Evolutionary conservation across 2,113 vertebrate genomes (phyloP).

Genomic region (Phylloscopus whistleri): DNA sequence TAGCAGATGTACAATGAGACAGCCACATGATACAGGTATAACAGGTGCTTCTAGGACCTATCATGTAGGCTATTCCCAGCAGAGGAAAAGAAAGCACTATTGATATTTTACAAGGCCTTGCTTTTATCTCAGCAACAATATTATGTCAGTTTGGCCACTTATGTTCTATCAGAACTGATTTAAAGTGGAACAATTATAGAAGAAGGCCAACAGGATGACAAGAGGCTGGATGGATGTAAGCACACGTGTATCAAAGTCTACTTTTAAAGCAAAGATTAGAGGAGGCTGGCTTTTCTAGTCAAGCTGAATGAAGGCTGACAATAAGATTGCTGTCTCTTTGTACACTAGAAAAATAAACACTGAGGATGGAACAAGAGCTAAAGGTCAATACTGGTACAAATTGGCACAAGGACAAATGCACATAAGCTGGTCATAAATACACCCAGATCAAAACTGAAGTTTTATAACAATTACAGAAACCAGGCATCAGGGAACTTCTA

Average conservation of each 20-base stretch:
- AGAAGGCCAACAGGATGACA: neutral
- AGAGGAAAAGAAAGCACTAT: neutral
- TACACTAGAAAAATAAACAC: conserved; percentile 10
- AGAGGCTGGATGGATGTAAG: neutral
- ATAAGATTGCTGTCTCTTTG: neutral
- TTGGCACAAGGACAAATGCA: neutral
- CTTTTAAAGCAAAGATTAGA: neutral
- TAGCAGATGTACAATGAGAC: neutral
- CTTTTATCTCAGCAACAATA: conserved; percentile 27
- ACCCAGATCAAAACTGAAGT: neutral
- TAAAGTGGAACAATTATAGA: neutral
- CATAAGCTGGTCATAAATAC: neutral
- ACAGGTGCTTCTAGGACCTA: neutral
- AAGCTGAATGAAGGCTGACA: conserved; percentile 25
- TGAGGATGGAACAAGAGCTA: neutral
- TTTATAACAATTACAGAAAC: neutral
- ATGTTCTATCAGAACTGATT: neutral
- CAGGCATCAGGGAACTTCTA: neutral
- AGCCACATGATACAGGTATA: neutral
- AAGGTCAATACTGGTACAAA: conserved; percentile 33
- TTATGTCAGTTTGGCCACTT: neutral
- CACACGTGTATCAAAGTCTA: neutral
- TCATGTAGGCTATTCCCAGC: neutral
- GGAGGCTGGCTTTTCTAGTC: neutral
- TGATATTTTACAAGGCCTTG: neutral